Base-by-base conservation (phyloP, 2,113 vertebrate species). In the Dicaeum eximium region DNA sequence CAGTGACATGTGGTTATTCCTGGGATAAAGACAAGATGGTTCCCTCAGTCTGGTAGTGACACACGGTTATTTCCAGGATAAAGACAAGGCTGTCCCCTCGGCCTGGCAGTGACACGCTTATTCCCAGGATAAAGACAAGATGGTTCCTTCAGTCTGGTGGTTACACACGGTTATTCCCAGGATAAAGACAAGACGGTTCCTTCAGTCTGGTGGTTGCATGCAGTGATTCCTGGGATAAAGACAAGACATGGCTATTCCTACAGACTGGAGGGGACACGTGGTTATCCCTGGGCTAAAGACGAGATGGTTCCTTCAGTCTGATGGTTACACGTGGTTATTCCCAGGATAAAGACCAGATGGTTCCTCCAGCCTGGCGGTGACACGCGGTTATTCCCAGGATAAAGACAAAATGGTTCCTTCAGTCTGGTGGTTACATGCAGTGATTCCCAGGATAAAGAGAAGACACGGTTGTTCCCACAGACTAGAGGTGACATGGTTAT, bases 41-140 rank as follows among this genome's bases (percentile, higher is more conserved):
- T 64, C 28, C 27, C 9, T 2, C 6, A n/a, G 31, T 11, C 23
- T 66, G 25, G 60, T 0, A 2, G 15, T 6, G 11, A 28, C 16
- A 28, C 2, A 5, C 1, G 3, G 62, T 12, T 6, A 42, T 42
- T 42, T 28, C 61, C 4, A 2, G 10, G 13, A 51, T 13, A 21
- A 61, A 51, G 78, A 13, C 7, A 27, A 45, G 31, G 13, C 28
- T 6, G 60, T 11, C 35, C 33, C 33, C 3, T 2, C 38, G 35
- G 25, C 9, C 33, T 53, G 6, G 25, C 0, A 6, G 33, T 6
- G 37, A 7, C 50, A 71, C 3, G 1, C 1, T 31, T 2, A 27
- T 48, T 54, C 50, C 38, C 1, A 1, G 31, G 42, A 35, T 9
- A 73, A 44, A 27, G 9, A 25, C 12, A 60, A 13, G n/a, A 18